Evolutionary conservation across 2,113 vertebrate species (phyloP).

Genomic region (Elachura formosa): DNA sequence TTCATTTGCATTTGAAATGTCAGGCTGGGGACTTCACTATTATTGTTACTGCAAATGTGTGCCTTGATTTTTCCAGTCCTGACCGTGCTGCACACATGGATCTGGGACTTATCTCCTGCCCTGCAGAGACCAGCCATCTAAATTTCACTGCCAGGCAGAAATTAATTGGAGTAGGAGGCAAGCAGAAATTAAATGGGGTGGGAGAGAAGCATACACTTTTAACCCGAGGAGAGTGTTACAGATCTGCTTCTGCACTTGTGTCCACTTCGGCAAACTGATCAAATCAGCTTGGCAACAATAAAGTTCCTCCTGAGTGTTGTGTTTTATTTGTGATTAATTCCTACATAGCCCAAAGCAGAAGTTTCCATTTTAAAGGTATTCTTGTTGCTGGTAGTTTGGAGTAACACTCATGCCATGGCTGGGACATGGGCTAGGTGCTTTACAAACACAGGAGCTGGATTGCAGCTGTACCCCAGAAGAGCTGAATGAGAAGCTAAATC

Average conservation of each 20-base stretch:
- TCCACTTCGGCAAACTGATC: neutral
- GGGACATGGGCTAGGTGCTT: neutral
- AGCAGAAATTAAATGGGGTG: neutral
- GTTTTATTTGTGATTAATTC: neutral
- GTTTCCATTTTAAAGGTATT: neutral
- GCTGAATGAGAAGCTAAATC: neutral
- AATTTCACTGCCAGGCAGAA: neutral
- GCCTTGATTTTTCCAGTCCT: neutral
- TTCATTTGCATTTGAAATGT: slow-evolving; percentile 32
- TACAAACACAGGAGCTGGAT: neutral
- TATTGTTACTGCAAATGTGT: neutral
- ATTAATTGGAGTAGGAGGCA: neutral
- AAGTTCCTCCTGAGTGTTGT: neutral
- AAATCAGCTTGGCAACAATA: neutral
- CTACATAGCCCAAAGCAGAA: neutral
- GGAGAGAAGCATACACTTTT: neutral
- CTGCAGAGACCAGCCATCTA: neutral
- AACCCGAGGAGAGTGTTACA: neutral
- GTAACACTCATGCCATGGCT: rapidly evolving
- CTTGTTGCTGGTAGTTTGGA: neutral
- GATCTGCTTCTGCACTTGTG: neutral
- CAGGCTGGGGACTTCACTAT: neutral
- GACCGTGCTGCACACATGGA: neutral
- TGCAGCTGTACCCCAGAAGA: neutral
- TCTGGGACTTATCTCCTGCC: neutral